These are phyloP conservation scores for Procambarus clarkii DNA, from an alignment of 1,140 invertebrate genomes.

Conservation along the genomic window DNA sequence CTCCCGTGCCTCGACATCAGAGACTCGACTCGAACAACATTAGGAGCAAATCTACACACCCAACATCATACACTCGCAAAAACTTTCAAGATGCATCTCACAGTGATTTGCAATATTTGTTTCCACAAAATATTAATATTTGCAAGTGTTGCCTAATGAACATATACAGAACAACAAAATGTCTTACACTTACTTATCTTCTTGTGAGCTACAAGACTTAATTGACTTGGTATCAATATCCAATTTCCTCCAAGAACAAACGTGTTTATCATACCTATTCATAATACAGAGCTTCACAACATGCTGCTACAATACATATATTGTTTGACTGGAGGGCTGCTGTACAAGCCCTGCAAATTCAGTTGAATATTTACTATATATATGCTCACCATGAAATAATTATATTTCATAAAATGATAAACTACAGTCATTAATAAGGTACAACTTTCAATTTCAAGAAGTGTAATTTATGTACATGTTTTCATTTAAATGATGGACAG, in stretches of 20 bases:
- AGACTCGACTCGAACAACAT: slow-evolving; percentile 28
- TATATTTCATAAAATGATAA: background rate
- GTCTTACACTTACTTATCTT: background rate
- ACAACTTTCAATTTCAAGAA: background rate
- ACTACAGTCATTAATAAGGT: background rate
- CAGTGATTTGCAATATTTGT: slow-evolving; percentile 10
- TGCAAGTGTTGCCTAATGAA: slow-evolving; percentile 24
- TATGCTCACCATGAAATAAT: slow-evolving; percentile 8
- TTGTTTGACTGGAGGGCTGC: background rate
- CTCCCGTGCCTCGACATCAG: slow-evolving; percentile 14
- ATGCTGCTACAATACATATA: background rate
- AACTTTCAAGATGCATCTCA: slow-evolving; percentile 22
- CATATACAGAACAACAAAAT: slow-evolving; percentile 30
- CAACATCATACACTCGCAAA: slow-evolving; percentile 16
- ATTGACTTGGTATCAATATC: slow-evolving; percentile 18
- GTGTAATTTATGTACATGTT: background rate
- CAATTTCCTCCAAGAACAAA: slow-evolving; percentile 18
- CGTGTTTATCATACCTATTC: slow-evolving; percentile 24
- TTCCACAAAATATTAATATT: slow-evolving; percentile 1
- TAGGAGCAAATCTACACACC: slow-evolving; percentile 29
- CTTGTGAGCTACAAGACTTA: background rate
- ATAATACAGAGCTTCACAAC: slow-evolving; percentile 16
- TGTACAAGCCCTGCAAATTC: background rate
- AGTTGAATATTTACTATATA: background rate
- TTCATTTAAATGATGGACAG: no score